A percentile compares a stretch with the other conserved stretches of the same genome.
Conservation (phyloP, 2,797 vertebrate species). For the Myoxocephalus aenaeus region DNA sequence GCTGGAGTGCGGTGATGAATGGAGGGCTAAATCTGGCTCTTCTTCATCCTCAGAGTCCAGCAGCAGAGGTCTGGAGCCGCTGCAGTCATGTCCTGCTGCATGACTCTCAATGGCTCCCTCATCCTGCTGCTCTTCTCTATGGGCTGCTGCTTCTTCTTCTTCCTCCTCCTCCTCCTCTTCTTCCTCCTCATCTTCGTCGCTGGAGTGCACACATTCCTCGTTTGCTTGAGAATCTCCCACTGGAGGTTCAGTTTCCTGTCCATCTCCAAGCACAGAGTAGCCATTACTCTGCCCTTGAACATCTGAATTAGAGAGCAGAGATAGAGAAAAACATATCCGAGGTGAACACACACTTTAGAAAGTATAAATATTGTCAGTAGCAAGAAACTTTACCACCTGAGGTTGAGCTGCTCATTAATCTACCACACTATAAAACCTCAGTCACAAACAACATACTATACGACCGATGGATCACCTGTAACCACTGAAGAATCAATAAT, state of each 20-base stretch:
- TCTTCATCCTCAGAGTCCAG: conserved; percentile 96
- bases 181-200: conserved; percentile 82
- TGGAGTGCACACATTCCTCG: conserved; percentile 91
- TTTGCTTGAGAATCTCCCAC: conserved; percentile 35
- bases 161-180: conserved; percentile 48
- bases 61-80: conserved; percentile 93
- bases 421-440: conserved; percentile 40
- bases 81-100: conserved; percentile 87
- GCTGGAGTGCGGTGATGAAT: conserved; percentile 35
- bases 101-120: conserved; percentile 82
- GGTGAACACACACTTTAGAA: conserved; percentile 21
- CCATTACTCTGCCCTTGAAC: conserved; percentile 74
- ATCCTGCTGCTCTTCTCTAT: conserved; percentile 82
- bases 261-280: conserved; percentile 74
- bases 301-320: conserved; percentile 75
- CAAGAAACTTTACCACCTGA: conserved; percentile 9
- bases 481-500: conserved; percentile 25
- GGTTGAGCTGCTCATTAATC: conserved; percentile 14
- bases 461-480: conserved; percentile 27
- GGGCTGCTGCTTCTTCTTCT: conserved; percentile 40
- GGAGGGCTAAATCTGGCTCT: conserved; percentile 59
- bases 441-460: conserved; percentile 14
- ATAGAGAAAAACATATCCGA: conserved; percentile 33
- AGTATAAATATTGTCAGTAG: neutral
- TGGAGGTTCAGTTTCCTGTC: conserved; percentile 48